These are phyloP conservation scores for Perca flavescens DNA, from an alignment of 2,113 vertebrate genomes.

Conservation along the genomic window DNA sequence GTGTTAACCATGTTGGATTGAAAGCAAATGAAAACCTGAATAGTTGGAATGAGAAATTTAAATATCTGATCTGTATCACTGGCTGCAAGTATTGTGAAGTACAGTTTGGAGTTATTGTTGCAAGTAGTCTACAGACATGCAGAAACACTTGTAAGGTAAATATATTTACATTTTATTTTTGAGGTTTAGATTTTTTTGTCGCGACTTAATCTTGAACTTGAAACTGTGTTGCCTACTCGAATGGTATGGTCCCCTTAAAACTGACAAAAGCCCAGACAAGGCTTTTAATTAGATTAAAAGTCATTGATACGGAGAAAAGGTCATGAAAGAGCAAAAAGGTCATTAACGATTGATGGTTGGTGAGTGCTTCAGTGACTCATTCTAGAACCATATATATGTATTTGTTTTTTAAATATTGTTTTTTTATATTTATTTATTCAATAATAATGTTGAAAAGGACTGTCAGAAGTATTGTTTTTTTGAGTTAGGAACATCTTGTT, in stretches of 20 bases:
- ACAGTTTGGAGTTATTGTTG: not conserved
- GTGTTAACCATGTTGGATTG: not conserved
- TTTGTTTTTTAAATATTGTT: no score
- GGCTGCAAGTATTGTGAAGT: not conserved
- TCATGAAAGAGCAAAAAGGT: not conserved
- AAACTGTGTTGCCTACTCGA: not conserved
- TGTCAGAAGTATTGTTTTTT: not conserved
- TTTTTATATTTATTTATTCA: not conserved
- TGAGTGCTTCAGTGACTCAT: no score
- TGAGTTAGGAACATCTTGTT: conserved; percentile 1
- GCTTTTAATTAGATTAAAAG: no score
- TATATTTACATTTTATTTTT: not conserved
- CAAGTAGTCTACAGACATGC: not conserved
- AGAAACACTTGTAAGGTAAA: not conserved
- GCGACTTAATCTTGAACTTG: not conserved
- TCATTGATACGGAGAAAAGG: no score
- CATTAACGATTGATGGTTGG: not conserved
- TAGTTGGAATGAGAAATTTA: not conserved
- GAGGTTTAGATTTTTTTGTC: not conserved
- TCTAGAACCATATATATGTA: not conserved
- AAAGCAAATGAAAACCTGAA: no score
- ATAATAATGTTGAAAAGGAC: not conserved
- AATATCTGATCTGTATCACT: not conserved
- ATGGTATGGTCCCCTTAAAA: not conserved
- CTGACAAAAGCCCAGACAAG: not conserved